phyloP scores from a whole-genome alignment of 2,888 invertebrate species.

The Diloba caeruleocephala region DNA sequence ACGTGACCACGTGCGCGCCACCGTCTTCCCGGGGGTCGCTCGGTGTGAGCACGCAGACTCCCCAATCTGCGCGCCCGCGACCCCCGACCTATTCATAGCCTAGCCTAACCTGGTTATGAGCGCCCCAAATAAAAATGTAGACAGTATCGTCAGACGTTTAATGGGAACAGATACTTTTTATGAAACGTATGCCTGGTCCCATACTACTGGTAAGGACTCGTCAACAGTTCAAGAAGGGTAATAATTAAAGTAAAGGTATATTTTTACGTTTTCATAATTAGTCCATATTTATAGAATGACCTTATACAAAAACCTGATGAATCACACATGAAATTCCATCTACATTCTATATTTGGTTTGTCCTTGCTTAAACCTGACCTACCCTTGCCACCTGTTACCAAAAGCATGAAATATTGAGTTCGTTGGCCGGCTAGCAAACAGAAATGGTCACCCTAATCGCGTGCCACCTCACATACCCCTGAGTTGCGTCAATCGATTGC shows the following conservation, averaged over 20 bases:
- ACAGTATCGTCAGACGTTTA: too few species aligned
- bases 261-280: background rate
- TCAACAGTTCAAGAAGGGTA: too few species aligned
- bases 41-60: too few species aligned
- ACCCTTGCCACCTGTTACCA: conserved; percentile 24
- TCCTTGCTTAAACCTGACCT: conserved; percentile 36
- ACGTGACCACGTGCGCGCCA: too few species aligned
- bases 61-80: too few species aligned
- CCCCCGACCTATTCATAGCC: too few species aligned
- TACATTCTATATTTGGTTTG: conserved; percentile 12
- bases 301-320: conserved; percentile 2
- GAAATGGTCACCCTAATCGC: conserved; percentile 35
- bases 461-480: conserved; percentile 39
- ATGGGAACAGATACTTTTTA: too few species aligned
- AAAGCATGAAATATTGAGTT: conserved; percentile 30
- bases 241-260: conserved; percentile 1
- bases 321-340: conserved; percentile 9
- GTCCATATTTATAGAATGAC: background rate
- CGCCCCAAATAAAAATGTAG: too few species aligned
- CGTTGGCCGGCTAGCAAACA: conserved; percentile 13
- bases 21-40: too few species aligned
- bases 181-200: too few species aligned
- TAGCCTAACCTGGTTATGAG: too few species aligned
- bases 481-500: conserved; percentile 64
- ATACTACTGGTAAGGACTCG: too few species aligned